Conservation (phyloP, 1,140 invertebrate genomes). For the Caerostris darwini region DNA sequence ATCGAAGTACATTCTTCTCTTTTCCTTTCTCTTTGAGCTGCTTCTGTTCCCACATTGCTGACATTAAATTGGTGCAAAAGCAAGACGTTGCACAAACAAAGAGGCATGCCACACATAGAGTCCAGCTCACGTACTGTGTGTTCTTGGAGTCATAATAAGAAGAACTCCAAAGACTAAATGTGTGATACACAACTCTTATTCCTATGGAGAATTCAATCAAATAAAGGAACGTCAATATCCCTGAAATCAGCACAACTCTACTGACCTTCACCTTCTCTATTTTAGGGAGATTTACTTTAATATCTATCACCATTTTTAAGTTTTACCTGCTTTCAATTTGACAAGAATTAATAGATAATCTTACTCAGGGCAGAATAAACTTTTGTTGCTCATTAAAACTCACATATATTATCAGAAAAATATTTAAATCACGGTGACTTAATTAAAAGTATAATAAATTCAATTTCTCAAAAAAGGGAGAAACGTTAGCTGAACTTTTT, state of each 20-base stretch:
- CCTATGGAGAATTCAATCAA: slow-evolving; percentile 60
- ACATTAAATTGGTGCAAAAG: slow-evolving; percentile 40
- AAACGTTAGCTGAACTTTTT: too few species aligned
- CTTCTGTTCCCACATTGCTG: slow-evolving; percentile 69
- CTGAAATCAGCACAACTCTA: slow-evolving; percentile 48
- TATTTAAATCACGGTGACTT: too few species aligned
- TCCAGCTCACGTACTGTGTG: background rate
- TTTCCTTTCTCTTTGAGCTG: slow-evolving; percentile 35
- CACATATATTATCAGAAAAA: too few species aligned
- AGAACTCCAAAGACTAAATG: slow-evolving; percentile 52
- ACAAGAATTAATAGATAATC: too few species aligned
- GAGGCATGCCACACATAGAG: slow-evolving; percentile 41
- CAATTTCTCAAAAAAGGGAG: too few species aligned
- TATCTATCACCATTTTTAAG: background rate
- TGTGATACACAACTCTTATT: slow-evolving; percentile 53
- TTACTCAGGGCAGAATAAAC: too few species aligned
- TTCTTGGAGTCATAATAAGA: background rate
- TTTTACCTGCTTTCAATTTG: background rate
- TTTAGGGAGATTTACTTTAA: background rate
- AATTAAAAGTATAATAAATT: too few species aligned
- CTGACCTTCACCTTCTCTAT: slow-evolving; percentile 41
- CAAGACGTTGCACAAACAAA: background rate
- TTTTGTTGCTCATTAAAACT: too few species aligned
- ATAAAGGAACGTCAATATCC: slow-evolving; percentile 66
- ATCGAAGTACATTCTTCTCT: slow-evolving; percentile 26